Evolutionary conservation across 1,140 invertebrate species (phyloP), one percentile per base, ranked within the genome.

Genomic region (Drosophila prosaltans): DNA sequence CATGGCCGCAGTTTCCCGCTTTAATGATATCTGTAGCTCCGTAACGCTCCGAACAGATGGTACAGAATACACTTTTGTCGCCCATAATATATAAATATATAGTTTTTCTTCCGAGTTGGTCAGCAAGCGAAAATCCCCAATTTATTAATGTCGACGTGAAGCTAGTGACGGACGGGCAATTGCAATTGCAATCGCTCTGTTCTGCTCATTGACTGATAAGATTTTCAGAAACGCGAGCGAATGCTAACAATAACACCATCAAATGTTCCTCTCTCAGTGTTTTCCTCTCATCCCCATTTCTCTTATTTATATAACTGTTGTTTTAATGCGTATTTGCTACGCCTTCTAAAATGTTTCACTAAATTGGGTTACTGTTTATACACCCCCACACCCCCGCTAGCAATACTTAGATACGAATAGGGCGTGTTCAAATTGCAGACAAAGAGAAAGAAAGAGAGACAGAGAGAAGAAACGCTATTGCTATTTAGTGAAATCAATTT

Each of bases 31-130:
- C 78, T 65, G 58, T n/a, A 0, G 30, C 11, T 1, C 54, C 57
- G 62, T 75, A 89, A 1, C 64, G 58, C 11, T 88, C 83, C 70
- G 69, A 71, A n/a, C 83, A 88, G 16, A 88, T 88, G 30, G 69
- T 69, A 39, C 82, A 86, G 48, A 75, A 66, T 2, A 72, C 82
- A 30, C 43, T 66, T n/a, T 40, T 65, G 30, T 24, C 43, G 54
- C 30, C 59, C 58, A 65, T 74, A 58, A 16, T 21, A 32, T 39
- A 16, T 48, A 40, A 7, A 16, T 16, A 16, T 16, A 16, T 16
- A 16, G 16, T 16, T 26, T 26, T 28, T 7, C 24, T 43, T 21
- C n/a, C 6, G 39, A 11, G 26, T 6, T 39, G 21, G 54, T 16
- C 63, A 16, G 16, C 45, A 58, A 61, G 10, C 55, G 32, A 62